phyloP scores from a whole-genome alignment of 2,797 vertebrate genomes.

The Parotocinclus haroldoi region DNA sequence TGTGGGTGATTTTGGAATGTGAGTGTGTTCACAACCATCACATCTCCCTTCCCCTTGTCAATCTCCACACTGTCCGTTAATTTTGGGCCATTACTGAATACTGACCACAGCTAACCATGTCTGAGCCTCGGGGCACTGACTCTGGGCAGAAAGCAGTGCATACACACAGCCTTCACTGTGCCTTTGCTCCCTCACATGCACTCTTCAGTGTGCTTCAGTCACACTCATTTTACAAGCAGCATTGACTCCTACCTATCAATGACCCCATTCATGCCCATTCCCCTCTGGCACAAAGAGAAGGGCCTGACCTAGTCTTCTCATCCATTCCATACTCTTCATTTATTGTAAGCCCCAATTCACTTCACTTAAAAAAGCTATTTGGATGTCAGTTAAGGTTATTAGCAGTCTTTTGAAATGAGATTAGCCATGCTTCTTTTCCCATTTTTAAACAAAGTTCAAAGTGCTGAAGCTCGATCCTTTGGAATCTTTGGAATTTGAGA shows the following conservation, averaged over 20 bases:
- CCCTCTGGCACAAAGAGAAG: slow-evolving; percentile 31
- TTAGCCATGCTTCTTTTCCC: slow-evolving; percentile 44
- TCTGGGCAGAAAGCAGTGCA: slow-evolving; percentile 11
- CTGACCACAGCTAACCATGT: slow-evolving; percentile 1
- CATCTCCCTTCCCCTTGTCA: slow-evolving; percentile 4
- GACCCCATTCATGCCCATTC: slow-evolving; percentile 31
- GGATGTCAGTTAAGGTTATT: slow-evolving; percentile 49
- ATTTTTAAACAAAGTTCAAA: background rate
- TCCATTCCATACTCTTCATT: background rate
- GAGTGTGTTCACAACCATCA: background rate
- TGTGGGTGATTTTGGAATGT: too few species aligned
- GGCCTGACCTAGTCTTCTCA: slow-evolving; percentile 9
- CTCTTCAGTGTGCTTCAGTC: slow-evolving; percentile 7
- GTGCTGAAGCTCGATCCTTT: background rate
- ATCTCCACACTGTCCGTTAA: slow-evolving; percentile 23
- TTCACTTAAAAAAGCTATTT: slow-evolving; percentile 10
- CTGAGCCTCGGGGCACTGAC: slow-evolving; percentile 22
- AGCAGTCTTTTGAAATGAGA: slow-evolving; percentile 33
- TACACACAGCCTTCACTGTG: slow-evolving; percentile 2
- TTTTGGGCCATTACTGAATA: slow-evolving; percentile 11
- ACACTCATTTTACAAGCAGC: slow-evolving; percentile 15
- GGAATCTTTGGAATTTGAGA: slow-evolving; percentile 40
- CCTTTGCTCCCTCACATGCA: background rate
- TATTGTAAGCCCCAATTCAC: slow-evolving; percentile 25
- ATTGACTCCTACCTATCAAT: slow-evolving; percentile 33